A percentile compares a stretch with the other conserved stretches of the same genome.
phyloP scores from a whole-genome alignment of 2,113 vertebrate genomes.

The Onychostruthus taczanowskii region DNA sequence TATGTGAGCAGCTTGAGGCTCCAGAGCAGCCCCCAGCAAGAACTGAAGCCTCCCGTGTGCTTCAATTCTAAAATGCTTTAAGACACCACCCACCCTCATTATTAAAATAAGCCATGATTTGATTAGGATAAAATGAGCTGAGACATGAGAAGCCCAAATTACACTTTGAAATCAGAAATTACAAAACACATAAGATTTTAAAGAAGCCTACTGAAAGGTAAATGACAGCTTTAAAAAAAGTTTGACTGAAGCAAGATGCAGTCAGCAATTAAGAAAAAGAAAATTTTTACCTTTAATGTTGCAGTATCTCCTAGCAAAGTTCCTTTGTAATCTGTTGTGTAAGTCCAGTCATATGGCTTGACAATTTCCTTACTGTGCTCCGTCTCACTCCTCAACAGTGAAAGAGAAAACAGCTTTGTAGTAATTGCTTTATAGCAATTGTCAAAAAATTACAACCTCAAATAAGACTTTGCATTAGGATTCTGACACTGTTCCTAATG shows the following conservation, averaged over 20 bases:
- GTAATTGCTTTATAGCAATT: background rate
- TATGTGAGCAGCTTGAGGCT: background rate
- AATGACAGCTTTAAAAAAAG: background rate
- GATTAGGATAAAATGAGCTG: background rate
- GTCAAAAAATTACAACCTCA: background rate
- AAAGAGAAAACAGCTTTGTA: background rate
- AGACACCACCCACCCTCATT: fast-evolving
- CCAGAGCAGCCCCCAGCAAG: background rate
- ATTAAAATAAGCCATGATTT: background rate
- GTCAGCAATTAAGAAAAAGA: background rate
- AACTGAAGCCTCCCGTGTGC: background rate
- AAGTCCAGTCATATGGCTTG: conserved; percentile 96
- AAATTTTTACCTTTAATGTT: conserved; percentile 80
- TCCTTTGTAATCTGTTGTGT: conserved; percentile 96
- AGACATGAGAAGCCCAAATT: background rate
- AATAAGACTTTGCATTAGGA: background rate
- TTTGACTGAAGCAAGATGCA: background rate
- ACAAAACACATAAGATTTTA: background rate
- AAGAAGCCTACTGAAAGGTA: background rate
- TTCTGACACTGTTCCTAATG: background rate
- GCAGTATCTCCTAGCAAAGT: conserved; percentile 85
- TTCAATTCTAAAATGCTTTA: background rate
- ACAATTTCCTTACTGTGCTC: conserved; percentile 92
- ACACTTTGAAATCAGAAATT: background rate
- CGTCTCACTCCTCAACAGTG: conserved; percentile 81